phyloP scores from a whole-genome alignment of 1,140 invertebrate genomes.

The Myzus persicae region DNA sequence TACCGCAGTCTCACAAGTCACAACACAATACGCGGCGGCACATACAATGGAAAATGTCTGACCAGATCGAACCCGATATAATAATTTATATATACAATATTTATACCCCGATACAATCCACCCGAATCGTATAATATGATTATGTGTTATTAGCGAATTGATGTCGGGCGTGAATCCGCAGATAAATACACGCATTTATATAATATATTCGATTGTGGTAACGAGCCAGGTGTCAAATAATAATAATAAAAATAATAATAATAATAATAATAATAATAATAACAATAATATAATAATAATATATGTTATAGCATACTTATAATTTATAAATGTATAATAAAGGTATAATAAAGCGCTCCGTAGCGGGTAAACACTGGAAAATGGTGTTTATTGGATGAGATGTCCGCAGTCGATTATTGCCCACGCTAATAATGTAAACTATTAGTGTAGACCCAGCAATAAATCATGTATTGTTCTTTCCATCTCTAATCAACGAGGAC shows the following conservation, averaged over 20 bases:
- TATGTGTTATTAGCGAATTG: conserved; percentile 23
- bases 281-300: background rate
- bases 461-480: no score
- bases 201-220: conserved; percentile 32
- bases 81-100: background rate
- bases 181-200: background rate
- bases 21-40: background rate
- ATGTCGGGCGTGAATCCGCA: background rate
- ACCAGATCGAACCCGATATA: conserved; percentile 17
- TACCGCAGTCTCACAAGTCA: background rate
- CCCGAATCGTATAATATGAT: background rate
- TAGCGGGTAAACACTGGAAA: conserved; percentile 28
- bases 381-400: background rate
- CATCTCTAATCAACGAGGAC: no score
- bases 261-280: no score
- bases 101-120: background rate
- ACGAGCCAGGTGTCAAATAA: background rate
- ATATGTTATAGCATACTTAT: background rate
- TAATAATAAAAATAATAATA: background rate
- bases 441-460: background rate
- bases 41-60: background rate
- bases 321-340: no score
- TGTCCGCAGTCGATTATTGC: background rate
- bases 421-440: background rate
- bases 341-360: background rate